These are phyloP conservation scores for Eubasilissa regina DNA, from an alignment of 1,140 invertebrate genomes.

Conservation along the genomic window DNA sequence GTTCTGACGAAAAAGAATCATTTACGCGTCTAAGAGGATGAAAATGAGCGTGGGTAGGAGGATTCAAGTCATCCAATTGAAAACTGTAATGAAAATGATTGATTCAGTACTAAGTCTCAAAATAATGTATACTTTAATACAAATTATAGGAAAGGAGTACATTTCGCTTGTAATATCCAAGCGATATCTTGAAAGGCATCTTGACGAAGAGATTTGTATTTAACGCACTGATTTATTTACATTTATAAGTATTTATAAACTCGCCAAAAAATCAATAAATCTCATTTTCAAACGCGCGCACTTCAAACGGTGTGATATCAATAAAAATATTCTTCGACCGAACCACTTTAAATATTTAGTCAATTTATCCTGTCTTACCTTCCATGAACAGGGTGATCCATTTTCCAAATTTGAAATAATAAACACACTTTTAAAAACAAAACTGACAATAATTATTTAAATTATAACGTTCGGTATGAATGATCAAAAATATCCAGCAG, in stretches of 20 bases:
- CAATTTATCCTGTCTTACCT: not conserved
- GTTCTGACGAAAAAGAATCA: slow-evolving; percentile 43
- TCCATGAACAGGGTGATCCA: slow-evolving; percentile 7
- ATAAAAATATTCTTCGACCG: not conserved
- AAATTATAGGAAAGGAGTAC: not conserved
- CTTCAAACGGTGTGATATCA: slow-evolving; percentile 33
- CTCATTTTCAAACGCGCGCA: slow-evolving; percentile 51
- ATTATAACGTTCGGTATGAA: slow-evolving; percentile 18
- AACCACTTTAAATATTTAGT: not conserved
- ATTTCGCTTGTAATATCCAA: not conserved
- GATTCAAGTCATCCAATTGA: slow-evolving; percentile 32
- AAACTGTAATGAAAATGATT: slow-evolving; percentile 37
- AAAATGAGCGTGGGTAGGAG: not conserved
- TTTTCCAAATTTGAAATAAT: slow-evolving; percentile 7
- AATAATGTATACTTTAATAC: not conserved
- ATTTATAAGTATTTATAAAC: slow-evolving; percentile 51
- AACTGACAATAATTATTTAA: slow-evolving; percentile 29
- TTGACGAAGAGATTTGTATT: slow-evolving; percentile 30
- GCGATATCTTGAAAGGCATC: slow-evolving; percentile 24
- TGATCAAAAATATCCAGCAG: not conserved
- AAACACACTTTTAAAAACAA: slow-evolving; percentile 19
- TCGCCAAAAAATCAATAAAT: slow-evolving; percentile 52
- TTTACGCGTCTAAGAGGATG: slow-evolving; percentile 41
- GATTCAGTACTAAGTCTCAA: not conserved
- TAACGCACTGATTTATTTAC: slow-evolving; percentile 51